These are phyloP conservation scores for Brachyalestes nurse DNA, from an alignment of 2,797 vertebrate species.

Conservation along the genomic window DNA sequence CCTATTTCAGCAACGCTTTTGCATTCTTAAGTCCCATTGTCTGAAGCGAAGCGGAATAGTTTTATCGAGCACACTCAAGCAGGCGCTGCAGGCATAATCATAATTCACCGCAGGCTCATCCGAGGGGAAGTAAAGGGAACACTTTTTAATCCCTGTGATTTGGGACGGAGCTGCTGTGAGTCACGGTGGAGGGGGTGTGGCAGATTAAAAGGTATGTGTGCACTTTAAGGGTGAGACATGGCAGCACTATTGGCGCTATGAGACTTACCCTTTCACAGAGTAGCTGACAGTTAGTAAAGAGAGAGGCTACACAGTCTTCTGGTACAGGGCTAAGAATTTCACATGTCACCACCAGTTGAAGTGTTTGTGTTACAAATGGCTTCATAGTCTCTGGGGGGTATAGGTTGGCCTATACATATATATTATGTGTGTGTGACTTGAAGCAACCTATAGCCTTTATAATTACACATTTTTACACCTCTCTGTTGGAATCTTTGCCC, in stretches of 20 bases:
- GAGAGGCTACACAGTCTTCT: neutral
- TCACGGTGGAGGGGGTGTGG: slow-evolving; percentile 30
- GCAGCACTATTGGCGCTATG: slow-evolving; percentile 23
- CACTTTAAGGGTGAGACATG: slow-evolving; percentile 18
- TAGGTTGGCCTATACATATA: too few species aligned
- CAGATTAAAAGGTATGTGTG: slow-evolving; percentile 46
- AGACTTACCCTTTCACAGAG: slow-evolving; percentile 25
- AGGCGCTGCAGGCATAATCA: slow-evolving; percentile 37
- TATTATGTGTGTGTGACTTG: too few species aligned
- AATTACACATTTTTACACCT: too few species aligned
- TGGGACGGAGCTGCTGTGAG: slow-evolving; percentile 39
- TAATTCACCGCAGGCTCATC: slow-evolving; percentile 42
- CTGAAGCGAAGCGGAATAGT: slow-evolving; percentile 18
- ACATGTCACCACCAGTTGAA: neutral
- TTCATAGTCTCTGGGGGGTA: too few species aligned
- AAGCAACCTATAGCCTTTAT: too few species aligned
- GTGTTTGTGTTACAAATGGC: neutral
- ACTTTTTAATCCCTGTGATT: slow-evolving; percentile 53
- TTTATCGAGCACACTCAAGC: slow-evolving; percentile 41
- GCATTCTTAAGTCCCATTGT: slow-evolving; percentile 42
- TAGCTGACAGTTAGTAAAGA: slow-evolving; percentile 5
- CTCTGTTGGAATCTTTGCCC: too few species aligned
- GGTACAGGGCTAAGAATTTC: neutral
- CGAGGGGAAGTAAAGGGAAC: slow-evolving; percentile 24
- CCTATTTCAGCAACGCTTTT: slow-evolving; percentile 16